phyloP scores from a whole-genome alignment of 2,113 vertebrate species.

The Pristiophorus japonicus region DNA sequence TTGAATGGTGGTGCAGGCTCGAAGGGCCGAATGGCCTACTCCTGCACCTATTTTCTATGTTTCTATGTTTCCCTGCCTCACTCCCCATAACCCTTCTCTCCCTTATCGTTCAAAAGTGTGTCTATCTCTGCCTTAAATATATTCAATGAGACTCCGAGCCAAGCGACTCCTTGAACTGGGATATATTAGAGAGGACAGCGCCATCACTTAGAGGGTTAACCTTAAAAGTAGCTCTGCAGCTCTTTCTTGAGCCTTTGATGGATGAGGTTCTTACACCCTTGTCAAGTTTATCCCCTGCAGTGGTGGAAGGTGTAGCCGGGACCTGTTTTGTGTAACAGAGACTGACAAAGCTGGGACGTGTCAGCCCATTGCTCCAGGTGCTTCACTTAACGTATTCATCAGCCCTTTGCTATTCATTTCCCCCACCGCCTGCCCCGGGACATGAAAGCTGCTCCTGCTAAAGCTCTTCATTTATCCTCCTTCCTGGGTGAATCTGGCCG shows the following conservation, averaged over 20 bases:
- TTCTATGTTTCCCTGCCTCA: no score
- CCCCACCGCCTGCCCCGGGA: constrained; percentile 34
- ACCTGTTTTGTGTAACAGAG: constrained; percentile 63
- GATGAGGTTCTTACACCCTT: constrained; percentile 52
- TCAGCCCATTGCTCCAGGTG: constrained; percentile 55
- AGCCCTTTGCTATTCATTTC: constrained; percentile 48
- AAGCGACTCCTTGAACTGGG: not conserved
- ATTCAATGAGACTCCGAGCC: no score
- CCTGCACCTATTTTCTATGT: no score
- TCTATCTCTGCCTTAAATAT: no score
- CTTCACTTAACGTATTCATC: constrained; percentile 53
- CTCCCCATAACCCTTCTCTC: no score
- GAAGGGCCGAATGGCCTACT: no score
- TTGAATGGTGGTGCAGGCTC: no score
- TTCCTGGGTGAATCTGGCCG: constrained; percentile 44
- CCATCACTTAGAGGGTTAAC: constrained; percentile 26
- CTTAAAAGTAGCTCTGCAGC: not conserved
- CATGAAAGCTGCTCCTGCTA: constrained; percentile 39
- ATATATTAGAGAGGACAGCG: not conserved
- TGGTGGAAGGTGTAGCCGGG: constrained; percentile 54
- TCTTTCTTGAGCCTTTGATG: constrained; percentile 45
- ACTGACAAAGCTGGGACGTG: constrained; percentile 58
- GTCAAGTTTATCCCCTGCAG: constrained; percentile 45
- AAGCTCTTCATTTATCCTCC: constrained; percentile 48
- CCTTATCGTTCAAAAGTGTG: no score